A percentile compares a stretch with the other conserved stretches of the same genome.
These are phyloP conservation scores for Tokudaia muenninki DNA, from an alignment of 2,797 vertebrate genomes.

Conservation along the genomic window DNA sequence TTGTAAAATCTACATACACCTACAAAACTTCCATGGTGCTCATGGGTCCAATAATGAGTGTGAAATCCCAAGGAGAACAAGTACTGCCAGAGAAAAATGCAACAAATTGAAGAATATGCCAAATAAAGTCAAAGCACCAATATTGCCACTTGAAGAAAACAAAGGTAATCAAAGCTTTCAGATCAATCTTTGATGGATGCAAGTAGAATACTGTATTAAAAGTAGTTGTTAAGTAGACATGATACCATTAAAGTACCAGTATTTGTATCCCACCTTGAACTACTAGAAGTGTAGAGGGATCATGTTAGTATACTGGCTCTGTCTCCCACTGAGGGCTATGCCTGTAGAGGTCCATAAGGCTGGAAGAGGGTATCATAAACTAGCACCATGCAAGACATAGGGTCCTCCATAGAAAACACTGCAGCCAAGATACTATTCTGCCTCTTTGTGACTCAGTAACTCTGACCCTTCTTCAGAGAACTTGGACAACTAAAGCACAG, in stretches of 20 bases:
- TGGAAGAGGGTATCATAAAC: not conserved
- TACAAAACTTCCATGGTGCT: not conserved
- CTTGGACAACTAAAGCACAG: not conserved
- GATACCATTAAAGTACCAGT: not conserved
- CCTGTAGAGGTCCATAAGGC: not conserved
- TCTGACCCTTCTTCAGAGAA: not conserved
- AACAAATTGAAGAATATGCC: not conserved
- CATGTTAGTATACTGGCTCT: not conserved
- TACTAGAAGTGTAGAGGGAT: not conserved
- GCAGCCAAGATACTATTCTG: not conserved
- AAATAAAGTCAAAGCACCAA: not conserved
- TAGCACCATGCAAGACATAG: not conserved
- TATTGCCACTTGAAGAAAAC: not conserved
- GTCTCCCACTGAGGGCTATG: not conserved
- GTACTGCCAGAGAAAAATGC: not conserved
- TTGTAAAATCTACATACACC: conserved; percentile 19
- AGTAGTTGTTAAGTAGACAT: not conserved
- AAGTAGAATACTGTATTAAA: not conserved
- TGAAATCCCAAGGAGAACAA: not conserved
- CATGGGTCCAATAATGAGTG: not conserved
- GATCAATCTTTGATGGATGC: not conserved
- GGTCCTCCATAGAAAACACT: not conserved
- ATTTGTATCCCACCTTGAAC: not conserved
- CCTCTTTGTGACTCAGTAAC: not conserved
- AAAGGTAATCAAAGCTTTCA: not conserved